Percentiles rank a stretch among this genome's conserved stretches.
phyloP scores from a whole-genome alignment of 1,140 invertebrate genomes.

The Kradibia gibbosae region DNA sequence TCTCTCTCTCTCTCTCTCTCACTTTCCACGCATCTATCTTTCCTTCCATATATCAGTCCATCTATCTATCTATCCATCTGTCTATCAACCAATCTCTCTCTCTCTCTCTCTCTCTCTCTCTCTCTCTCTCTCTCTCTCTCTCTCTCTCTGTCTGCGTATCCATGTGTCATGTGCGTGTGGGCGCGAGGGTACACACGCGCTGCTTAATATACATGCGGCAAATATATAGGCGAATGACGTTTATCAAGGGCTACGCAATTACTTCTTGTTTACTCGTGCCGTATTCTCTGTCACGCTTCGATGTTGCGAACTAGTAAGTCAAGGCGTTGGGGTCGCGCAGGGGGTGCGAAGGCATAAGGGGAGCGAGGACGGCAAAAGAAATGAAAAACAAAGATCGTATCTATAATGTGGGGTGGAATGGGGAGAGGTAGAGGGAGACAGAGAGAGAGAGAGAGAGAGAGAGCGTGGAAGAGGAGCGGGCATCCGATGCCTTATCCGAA shows the following conservation, averaged over 20 bases:
- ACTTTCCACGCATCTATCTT: neutral
- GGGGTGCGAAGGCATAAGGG: neutral
- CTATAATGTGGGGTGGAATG: neutral
- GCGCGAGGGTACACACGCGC: neutral
- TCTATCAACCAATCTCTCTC: neutral
- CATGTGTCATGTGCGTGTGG: neutral
- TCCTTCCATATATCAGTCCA: too few relatives aligned
- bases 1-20: neutral
- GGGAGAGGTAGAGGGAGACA: neutral
- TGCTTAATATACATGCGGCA: neutral
- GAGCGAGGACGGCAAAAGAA: neutral
- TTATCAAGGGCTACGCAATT: slow-evolving; percentile 14
- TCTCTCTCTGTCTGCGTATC: too few relatives aligned
- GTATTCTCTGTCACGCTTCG: neutral
- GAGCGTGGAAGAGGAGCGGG: too few relatives aligned
- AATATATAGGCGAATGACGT: slow-evolving; percentile 3
- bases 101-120: neutral
- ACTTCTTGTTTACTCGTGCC: slow-evolving; percentile 4
- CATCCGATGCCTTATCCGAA: slow-evolving; percentile 21
- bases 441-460: neutral
- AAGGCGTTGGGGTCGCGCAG: neutral
- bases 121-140: neutral
- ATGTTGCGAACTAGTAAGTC: neutral
- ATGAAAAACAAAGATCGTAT: slow-evolving; percentile 26
- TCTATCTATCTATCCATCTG: slow-evolving; percentile 8